These are phyloP conservation scores for Mesitornis unicolor DNA, from an alignment of 2,113 vertebrate species.

Conservation along the genomic window DNA sequence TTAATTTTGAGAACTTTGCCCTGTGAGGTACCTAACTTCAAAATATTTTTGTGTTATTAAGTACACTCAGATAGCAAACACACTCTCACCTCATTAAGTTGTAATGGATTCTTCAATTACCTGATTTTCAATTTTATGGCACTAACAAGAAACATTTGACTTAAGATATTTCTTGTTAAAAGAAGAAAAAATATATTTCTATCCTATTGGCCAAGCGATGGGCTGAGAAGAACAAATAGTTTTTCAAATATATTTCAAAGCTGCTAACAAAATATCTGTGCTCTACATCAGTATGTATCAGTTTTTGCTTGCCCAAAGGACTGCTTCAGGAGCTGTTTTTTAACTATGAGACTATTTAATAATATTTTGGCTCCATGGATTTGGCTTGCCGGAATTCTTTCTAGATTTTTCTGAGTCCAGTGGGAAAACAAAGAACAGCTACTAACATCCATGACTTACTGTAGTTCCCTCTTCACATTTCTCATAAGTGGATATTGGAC, in stretches of 20 bases:
- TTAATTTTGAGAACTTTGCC: neutral
- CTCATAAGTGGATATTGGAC: neutral
- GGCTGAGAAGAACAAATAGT: neutral
- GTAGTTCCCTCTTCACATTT: neutral
- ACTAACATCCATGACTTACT: neutral
- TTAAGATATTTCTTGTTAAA: neutral
- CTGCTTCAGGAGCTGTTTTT: neutral
- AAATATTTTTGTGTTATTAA: neutral
- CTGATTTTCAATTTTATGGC: neutral
- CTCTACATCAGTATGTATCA: neutral
- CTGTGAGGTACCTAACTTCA: neutral
- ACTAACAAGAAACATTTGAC: neutral
- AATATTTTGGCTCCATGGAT: neutral
- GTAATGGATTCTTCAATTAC: neutral
- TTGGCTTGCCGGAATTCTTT: neutral
- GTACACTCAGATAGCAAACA: neutral
- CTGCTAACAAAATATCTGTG: neutral
- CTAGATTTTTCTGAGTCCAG: neutral
- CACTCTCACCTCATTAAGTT: neutral
- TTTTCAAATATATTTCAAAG: neutral
- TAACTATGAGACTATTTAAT: neutral
- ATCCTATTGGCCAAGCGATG: accelerated
- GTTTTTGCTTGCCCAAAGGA: neutral
- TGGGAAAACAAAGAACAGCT: neutral
- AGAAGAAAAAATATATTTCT: neutral